Evolutionary conservation across 2,888 invertebrate species (phyloP), one percentile per base, ranked within the genome.

Genomic region (Ophion ventricosus): DNA sequence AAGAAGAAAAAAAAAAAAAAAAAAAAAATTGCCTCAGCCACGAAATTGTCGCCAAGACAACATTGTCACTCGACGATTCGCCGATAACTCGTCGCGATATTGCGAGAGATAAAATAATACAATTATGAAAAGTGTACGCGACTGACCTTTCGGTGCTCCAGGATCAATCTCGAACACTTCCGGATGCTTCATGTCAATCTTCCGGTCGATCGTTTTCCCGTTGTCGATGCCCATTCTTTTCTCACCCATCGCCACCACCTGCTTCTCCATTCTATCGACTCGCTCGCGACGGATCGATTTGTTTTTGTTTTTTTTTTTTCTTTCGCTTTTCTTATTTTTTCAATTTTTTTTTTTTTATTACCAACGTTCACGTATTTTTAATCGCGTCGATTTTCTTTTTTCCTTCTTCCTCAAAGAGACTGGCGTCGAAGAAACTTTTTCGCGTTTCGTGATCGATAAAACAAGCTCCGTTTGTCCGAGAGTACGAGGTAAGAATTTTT

Each of bases 111-210:
- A 70, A 72, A n/a, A 29, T 17, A 25, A 63, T 29, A 23, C 2
- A 3, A 49, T 3, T 2, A 49, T 11, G 14, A 14, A 14, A 3
- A 49, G 3, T 3, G 3, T 1, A n/a, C n/a, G 25, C 72, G 56
- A 87, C 89, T 88, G 70, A 92, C 92, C 61, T 80, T 83, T 85
- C 2, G 92, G 90, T 17, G 72, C 29, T 0, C 87, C 80, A 4
- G 87, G 81, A 76, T 91, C 90, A 3, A 83, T 61, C 23, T 91
- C 90, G 82, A 89, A 87, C 40, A 84, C 78, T 43, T 91, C 90
- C 1, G 88, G 85, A 59, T 70, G 87, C 80, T 90, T 91, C 7
- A 85, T 35, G 43, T 88, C 87, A 59, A 87, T 84, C 35, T 88
- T 90, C 78, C 89, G 89, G 56, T 88, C 87, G 74, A 89, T 89